These are phyloP conservation scores for Oryzias sinensis DNA, from an alignment of 2,797 vertebrate genomes.

Conservation along the genomic window DNA sequence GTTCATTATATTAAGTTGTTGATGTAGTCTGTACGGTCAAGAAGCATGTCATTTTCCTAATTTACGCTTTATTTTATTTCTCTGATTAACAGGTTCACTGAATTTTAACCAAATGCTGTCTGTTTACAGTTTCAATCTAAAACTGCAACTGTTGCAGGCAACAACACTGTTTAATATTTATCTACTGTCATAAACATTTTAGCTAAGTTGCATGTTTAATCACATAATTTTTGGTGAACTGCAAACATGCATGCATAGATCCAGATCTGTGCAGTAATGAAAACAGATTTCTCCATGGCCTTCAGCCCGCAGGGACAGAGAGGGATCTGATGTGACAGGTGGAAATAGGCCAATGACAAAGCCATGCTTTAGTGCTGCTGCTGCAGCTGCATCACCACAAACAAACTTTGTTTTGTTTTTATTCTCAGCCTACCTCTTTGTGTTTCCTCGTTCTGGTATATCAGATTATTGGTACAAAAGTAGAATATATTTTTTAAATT, in stretches of 20 bases:
- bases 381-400: conserved; percentile 26
- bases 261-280: conserved; percentile 19
- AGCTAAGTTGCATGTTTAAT: too few species aligned
- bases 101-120: too few species aligned
- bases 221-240: background rate
- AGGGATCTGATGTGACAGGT: conserved; percentile 50
- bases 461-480: background rate
- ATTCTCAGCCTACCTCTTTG: background rate
- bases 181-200: too few species aligned
- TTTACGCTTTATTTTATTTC: too few species aligned
- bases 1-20: too few species aligned
- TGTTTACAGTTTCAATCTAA: too few species aligned
- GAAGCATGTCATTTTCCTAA: too few species aligned
- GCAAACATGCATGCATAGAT: conserved; percentile 22
- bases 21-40: too few species aligned
- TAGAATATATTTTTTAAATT: conserved; percentile 3
- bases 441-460: conserved; percentile 5
- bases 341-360: conserved; percentile 45
- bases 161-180: too few species aligned
- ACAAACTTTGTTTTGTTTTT: conserved; percentile 33
- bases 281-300: conserved; percentile 20
- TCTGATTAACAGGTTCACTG: too few species aligned
- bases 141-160: too few species aligned
- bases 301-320: conserved; percentile 17
- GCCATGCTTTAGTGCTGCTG: conserved; percentile 19